Percentiles rank a stretch among this genome's conserved stretches.
Conservation (phyloP, 2,888 invertebrate genomes). For the Microctonus aethiopoides region DNA sequence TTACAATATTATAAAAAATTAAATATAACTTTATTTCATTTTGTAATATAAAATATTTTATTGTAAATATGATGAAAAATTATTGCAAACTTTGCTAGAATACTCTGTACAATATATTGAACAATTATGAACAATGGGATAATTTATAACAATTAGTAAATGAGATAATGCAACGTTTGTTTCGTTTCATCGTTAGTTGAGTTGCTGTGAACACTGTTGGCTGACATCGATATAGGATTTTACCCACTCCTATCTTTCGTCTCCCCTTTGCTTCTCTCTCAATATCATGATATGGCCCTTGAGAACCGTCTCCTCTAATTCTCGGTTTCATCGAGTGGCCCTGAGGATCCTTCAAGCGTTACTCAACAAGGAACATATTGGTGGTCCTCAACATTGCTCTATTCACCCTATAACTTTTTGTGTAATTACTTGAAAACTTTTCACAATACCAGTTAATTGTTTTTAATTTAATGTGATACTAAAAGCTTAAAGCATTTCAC, state of each 20-base stretch:
- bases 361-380: not conserved
- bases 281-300: conserved; percentile 25
- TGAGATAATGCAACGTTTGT: conserved; percentile 44
- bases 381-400: conserved; percentile 7
- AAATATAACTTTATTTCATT: too few species aligned
- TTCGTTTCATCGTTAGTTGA: conserved; percentile 16
- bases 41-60: too few species aligned
- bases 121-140: conserved; percentile 41
- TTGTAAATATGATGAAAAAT: too few species aligned
- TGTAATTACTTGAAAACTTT: not conserved
- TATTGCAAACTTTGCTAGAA: too few species aligned
- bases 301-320: conserved; percentile 19
- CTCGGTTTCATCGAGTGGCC: conserved; percentile 1
- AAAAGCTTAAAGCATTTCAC: not conserved
- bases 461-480: not conserved
- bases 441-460: not conserved
- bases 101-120: not conserved
- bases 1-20: too few species aligned
- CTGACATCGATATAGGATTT: conserved; percentile 21
- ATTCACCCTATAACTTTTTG: not conserved
- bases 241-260: not conserved
- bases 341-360: conserved; percentile 4
- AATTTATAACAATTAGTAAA: conserved; percentile 54
- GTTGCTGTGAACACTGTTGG: not conserved
- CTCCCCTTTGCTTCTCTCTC: not conserved